Conservation (phyloP, 2,888 invertebrate genomes). For the Dusona sp. region DNA sequence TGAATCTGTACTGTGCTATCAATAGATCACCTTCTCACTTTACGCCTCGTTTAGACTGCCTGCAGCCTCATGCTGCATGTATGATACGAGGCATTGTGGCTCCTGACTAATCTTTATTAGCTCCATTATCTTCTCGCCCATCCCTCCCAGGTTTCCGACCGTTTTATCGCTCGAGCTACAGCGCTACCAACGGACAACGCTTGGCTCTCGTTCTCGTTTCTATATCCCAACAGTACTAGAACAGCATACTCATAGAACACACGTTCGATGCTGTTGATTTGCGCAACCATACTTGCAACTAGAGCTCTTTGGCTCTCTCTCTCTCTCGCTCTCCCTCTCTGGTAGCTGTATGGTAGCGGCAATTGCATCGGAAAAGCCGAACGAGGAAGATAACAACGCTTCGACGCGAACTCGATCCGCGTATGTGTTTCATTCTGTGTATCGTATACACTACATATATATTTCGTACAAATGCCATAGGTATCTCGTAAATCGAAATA, state of each 20-base stretch:
- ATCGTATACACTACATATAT: conserved; percentile 16
- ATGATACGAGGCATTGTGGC: conserved; percentile 44
- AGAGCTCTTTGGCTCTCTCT: conserved; percentile 16
- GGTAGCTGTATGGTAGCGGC: conserved; percentile 41
- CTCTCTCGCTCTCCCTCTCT: background rate
- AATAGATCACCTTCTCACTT: conserved; percentile 19
- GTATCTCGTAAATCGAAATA: conserved; percentile 64
- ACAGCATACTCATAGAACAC: conserved; percentile 17
- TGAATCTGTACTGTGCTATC: background rate
- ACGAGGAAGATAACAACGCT: conserved; percentile 61
- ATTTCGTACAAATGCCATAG: conserved; percentile 46
- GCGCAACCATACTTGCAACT: conserved; percentile 56
- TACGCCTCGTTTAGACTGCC: conserved; percentile 15
- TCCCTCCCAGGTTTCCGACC: conserved; percentile 52
- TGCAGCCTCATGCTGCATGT: background rate
- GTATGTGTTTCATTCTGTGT: conserved; percentile 3
- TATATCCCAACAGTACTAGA: conserved; percentile 31
- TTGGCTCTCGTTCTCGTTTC: conserved; percentile 51
- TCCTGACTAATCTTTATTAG: conserved; percentile 67
- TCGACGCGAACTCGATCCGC: conserved; percentile 37
- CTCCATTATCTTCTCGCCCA: conserved; percentile 63
- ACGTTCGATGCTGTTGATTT: conserved; percentile 60
- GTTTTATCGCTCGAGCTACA: conserved; percentile 58
- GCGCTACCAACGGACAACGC: conserved; percentile 53
- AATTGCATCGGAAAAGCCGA: conserved; percentile 57